Percentiles rank a stretch among this genome's conserved stretches.
Conservation (phyloP, 92 coral and sea anemone species). For the Porites divaricata region DNA sequence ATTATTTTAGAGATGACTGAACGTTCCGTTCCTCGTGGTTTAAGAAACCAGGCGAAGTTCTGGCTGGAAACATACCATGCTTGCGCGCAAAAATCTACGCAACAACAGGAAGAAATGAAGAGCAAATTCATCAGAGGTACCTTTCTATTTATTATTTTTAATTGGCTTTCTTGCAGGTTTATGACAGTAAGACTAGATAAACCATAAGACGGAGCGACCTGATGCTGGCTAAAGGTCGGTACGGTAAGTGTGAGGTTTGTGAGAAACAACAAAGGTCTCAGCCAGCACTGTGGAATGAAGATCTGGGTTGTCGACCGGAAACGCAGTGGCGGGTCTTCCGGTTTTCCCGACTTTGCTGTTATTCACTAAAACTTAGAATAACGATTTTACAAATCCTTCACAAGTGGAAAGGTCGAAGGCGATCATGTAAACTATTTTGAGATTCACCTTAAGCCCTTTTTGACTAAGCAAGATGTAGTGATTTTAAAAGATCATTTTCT, state of each 20-base stretch:
- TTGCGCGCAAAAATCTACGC: slow-evolving; percentile 55
- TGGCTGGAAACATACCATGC: slow-evolving; percentile 84
- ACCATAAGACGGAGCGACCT: not conserved
- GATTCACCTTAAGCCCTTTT: not conserved
- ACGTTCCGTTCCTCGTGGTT: slow-evolving; percentile 74
- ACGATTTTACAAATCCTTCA: not conserved
- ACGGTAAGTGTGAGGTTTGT: not conserved
- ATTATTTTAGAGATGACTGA: slow-evolving; percentile 78
- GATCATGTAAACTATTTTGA: not conserved
- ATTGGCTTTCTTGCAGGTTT: not conserved
- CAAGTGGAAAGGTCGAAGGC: not conserved
- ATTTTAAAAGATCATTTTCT: not conserved
- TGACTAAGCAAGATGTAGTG: not conserved
- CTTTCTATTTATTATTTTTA: not conserved
- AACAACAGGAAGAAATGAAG: slow-evolving; percentile 44
- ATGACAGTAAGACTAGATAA: not conserved
- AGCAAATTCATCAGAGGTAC: slow-evolving; percentile 72
- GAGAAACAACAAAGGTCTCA: slow-evolving; percentile 9
- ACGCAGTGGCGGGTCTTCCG: slow-evolving; percentile 47
- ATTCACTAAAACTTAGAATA: not conserved
- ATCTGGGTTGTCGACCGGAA: slow-evolving; percentile 59
- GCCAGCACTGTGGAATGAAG: slow-evolving; percentile 46
- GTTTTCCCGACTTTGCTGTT: not conserved
- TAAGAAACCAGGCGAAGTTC: slow-evolving; percentile 82
- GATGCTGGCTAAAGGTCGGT: too few relatives aligned